These are phyloP conservation scores for Dromas ardeola DNA, from an alignment of 2,113 vertebrate genomes.

Conservation along the genomic window DNA sequence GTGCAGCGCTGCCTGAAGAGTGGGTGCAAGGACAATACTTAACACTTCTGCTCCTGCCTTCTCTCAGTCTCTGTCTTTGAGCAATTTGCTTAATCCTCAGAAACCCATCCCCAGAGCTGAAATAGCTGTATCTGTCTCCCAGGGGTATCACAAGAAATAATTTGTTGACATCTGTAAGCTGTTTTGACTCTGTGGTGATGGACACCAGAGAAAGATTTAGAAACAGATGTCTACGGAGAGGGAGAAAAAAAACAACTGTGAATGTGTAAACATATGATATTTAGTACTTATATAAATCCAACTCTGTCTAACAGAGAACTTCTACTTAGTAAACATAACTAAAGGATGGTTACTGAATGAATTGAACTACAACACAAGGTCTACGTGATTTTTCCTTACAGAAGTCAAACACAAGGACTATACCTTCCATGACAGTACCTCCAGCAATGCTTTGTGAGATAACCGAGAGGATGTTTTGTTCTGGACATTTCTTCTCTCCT, in stretches of 20 bases:
- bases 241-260: background rate
- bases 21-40: background rate
- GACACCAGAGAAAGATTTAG: background rate
- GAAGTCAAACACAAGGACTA: background rate
- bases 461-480: background rate
- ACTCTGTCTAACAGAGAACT: background rate
- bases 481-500: background rate
- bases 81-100: background rate
- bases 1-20: background rate
- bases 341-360: background rate
- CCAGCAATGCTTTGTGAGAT: background rate
- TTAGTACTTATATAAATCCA: background rate
- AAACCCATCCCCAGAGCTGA: background rate
- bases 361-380: background rate
- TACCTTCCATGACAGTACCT: background rate
- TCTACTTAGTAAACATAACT: background rate
- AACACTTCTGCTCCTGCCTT: background rate
- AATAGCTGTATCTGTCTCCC: background rate
- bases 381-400: background rate
- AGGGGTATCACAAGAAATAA: background rate
- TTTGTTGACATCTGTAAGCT: background rate
- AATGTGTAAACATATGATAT: background rate
- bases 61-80: background rate
- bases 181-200: background rate
- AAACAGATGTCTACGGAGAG: background rate